Base-by-base conservation (phyloP, 2,797 vertebrate species). In the Enteromius afrohamiltoni region DNA sequence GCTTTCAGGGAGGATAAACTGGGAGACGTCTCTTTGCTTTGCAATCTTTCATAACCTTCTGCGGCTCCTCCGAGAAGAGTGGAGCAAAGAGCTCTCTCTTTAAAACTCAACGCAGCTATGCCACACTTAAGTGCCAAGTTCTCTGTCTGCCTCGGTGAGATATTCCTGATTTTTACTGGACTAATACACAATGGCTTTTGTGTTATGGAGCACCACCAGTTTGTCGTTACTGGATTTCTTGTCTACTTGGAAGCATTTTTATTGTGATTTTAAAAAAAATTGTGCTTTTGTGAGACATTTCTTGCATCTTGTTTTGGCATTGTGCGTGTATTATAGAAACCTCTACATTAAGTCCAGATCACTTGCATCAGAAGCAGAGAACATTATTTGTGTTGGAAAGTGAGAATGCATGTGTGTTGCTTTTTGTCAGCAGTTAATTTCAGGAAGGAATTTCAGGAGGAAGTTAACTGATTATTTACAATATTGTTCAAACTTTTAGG, bases 1-100 rank as follows among this genome's bases (percentile, higher is more conserved):
- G 93, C 93, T 94, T 94, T 93, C 92, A 92, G 90, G 90, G 92
- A 92, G 92, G 92, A 93, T 93, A 93, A 94, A 93, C 91, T 79
- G 75, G 90, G 92, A 91, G 91, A 93, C 87, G 89, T 93, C 92
- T 91, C 91, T 92, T 93, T 92, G 92, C 91, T 91, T 70, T 94
- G 92, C 92, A 91, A 90, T 94, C 92, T 92, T 91, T 93, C 87
- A 88, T 90, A 91, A 90, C 91, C 92, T 90, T 90, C 90, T 87
- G 87, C 90, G 90, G 92, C 90, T 89, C 77, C 29, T 83, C 37
- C 1, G 29, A 78, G 75, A 11, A 70, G 82, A 77, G 51, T 23
- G 16, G 26, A 77, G 82, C 53, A 77, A 69, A 83, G 82, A 83
- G 75, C 65, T 83, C 64, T 53, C 47, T 77, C 26, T 78, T 78